Conservation (phyloP, 2,888 invertebrate genomes). For the Apamea sordens region DNA sequence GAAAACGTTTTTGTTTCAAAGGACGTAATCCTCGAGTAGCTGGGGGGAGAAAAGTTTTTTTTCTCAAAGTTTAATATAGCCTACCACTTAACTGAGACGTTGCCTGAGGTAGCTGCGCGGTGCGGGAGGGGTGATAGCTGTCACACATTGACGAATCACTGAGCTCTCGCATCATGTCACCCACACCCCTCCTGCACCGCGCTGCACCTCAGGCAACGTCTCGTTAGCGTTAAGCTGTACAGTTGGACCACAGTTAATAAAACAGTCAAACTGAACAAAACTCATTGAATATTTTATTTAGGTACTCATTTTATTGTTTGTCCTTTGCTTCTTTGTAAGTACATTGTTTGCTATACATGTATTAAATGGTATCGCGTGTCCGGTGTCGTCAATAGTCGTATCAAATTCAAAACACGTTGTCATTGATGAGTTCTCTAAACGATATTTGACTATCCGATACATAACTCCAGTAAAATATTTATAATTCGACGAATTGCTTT, state of each 20-base stretch:
- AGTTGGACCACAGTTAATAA: neutral
- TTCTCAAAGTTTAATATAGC: neutral
- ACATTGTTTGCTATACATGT: constrained; percentile 9
- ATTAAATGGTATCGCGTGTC: constrained; percentile 14
- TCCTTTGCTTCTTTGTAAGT: neutral
- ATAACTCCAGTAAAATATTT: neutral
- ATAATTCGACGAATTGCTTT: neutral
- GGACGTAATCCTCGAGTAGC: neutral
- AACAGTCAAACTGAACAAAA: neutral
- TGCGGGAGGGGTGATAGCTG: too few relatives aligned
- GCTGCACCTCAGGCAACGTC: too few relatives aligned
- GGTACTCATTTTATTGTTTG: neutral
- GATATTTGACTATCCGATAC: constrained; percentile 15
- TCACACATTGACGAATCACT: too few relatives aligned
- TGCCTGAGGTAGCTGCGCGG: too few relatives aligned
- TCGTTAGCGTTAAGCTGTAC: too few relatives aligned
- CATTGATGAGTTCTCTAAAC: constrained; percentile 9
- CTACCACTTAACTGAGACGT: too few relatives aligned
- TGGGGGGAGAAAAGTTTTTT: neutral
- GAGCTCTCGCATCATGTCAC: too few relatives aligned
- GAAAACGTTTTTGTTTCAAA: neutral
- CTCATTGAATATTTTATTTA: neutral
- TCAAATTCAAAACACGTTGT: constrained; percentile 4
- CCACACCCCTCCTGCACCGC: too few relatives aligned
- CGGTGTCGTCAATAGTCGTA: constrained; percentile 14